These are phyloP conservation scores for Agriopis leucophaearia DNA, from an alignment of 2,888 invertebrate species.

Conservation along the genomic window DNA sequence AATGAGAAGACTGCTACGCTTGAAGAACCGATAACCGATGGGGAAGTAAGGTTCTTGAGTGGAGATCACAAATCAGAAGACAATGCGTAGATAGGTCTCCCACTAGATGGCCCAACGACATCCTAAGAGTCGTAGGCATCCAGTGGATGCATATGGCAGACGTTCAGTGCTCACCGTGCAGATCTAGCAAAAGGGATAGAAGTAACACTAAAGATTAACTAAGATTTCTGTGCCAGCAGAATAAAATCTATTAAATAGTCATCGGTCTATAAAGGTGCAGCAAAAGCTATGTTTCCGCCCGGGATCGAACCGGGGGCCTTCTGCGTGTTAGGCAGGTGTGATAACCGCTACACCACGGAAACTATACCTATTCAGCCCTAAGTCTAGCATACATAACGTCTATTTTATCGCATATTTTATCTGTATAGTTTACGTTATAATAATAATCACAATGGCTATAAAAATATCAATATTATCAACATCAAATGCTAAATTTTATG, in stretches of 20 bases:
- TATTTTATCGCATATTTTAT: background rate
- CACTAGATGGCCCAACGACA: too few relatives aligned
- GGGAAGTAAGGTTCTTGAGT: too few relatives aligned
- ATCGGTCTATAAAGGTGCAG: background rate
- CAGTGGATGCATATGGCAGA: too few relatives aligned
- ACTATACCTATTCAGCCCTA: constrained; percentile 60
- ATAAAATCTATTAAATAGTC: background rate
- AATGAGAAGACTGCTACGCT: too few relatives aligned
- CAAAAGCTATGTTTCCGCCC: constrained; percentile 89
- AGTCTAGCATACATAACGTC: background rate
- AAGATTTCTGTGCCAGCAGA: background rate
- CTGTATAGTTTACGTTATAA: background rate
- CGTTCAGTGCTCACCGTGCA: too few relatives aligned
- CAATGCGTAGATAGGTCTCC: too few relatives aligned
- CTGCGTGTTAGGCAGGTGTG: constrained; percentile 97
- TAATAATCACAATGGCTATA: background rate
- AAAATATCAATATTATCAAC: constrained; percentile 1
- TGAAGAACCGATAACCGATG: too few relatives aligned
- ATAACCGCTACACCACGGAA: constrained; percentile 96
- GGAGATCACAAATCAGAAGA: too few relatives aligned
- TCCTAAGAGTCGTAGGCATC: too few relatives aligned
- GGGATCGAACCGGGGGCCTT: constrained; percentile 96
- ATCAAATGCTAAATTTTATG: constrained; percentile 7
- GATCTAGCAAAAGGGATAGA: too few relatives aligned
- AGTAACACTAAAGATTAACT: too few relatives aligned